Evolutionary conservation across 2,888 invertebrate genomes (phyloP).

Genomic region (Eupithecia dodoneata): DNA sequence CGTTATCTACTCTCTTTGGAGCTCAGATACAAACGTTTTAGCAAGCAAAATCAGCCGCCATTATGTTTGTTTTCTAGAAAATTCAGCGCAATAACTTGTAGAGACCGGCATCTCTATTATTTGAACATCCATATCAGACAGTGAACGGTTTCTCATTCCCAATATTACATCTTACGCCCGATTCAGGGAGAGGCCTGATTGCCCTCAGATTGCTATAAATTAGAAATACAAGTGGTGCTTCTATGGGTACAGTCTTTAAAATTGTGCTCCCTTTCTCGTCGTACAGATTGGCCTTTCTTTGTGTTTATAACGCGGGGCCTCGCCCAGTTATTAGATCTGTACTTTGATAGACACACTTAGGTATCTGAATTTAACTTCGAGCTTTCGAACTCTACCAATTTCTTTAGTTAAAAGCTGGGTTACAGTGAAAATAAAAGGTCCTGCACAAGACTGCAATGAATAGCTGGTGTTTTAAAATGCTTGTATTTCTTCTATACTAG

Average conservation of each 20-base stretch:
- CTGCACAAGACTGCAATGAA: background rate
- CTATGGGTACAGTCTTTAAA: slow-evolving; percentile 74
- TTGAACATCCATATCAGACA: slow-evolving; percentile 60
- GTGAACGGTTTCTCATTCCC: slow-evolving; percentile 74
- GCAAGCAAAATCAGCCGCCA: slow-evolving; percentile 47
- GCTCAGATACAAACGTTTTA: slow-evolving; percentile 41
- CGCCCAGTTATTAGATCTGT: slow-evolving; percentile 56
- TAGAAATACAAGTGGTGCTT: slow-evolving; percentile 76
- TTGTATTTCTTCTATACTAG: background rate
- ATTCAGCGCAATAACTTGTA: slow-evolving; percentile 54
- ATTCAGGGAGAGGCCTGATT: slow-evolving; percentile 77
- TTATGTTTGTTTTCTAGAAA: slow-evolving; percentile 53
- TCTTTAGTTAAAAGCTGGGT: background rate
- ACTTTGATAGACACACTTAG: slow-evolving; percentile 21
- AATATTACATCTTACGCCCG: slow-evolving; percentile 75
- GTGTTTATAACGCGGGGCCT: slow-evolving; percentile 60
- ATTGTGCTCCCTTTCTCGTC: slow-evolving; percentile 81
- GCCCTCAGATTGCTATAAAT: slow-evolving; percentile 80
- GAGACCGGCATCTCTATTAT: slow-evolving; percentile 53
- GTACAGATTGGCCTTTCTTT: slow-evolving; percentile 81
- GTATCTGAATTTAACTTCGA: background rate
- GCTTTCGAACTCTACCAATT: background rate
- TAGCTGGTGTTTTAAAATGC: background rate
- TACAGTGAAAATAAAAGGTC: background rate
- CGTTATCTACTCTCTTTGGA: slow-evolving; percentile 25